These are phyloP conservation scores for Calameuta idolon DNA, from an alignment of 2,888 invertebrate species.

Conservation along the genomic window DNA sequence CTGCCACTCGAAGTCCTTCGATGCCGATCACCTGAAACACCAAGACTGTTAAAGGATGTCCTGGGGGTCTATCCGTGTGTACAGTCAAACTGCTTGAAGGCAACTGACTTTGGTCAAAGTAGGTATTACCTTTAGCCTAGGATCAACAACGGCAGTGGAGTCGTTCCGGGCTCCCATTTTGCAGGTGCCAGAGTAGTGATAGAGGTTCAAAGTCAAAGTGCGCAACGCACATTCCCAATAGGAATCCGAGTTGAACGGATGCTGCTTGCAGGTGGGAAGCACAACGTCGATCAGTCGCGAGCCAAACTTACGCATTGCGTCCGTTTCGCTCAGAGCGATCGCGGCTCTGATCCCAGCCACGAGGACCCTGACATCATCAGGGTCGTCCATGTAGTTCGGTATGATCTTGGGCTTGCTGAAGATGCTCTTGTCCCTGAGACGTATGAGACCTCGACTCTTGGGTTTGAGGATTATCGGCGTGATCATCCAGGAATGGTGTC, in stretches of 20 bases:
- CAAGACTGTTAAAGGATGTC: too few species aligned
- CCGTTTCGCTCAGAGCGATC: slow-evolving; percentile 69
- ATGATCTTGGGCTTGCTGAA: slow-evolving; percentile 73
- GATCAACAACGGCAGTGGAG: slow-evolving; percentile 73
- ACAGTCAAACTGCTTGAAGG: too few species aligned
- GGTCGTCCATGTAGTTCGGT: slow-evolving; percentile 76
- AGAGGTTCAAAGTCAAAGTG: slow-evolving; percentile 71
- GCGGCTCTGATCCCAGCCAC: slow-evolving; percentile 71
- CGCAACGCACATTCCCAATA: slow-evolving; percentile 76
- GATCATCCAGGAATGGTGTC: slow-evolving; percentile 53
- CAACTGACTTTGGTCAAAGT: slow-evolving; percentile 11
- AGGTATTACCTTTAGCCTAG: slow-evolving; percentile 70
- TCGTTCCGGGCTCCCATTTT: slow-evolving; percentile 76
- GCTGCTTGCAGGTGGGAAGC: slow-evolving; percentile 69
- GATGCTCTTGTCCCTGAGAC: slow-evolving; percentile 73
- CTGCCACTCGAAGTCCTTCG: slow-evolving; percentile 72
- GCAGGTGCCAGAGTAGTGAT: slow-evolving; percentile 75
- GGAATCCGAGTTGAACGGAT: slow-evolving; percentile 68
- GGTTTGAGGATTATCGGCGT: slow-evolving; percentile 72
- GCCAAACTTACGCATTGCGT: slow-evolving; percentile 71
- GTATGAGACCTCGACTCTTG: slow-evolving; percentile 74
- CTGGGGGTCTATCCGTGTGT: too few species aligned
- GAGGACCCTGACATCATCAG: slow-evolving; percentile 71
- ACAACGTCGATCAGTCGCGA: slow-evolving; percentile 68
- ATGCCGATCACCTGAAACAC: slow-evolving; percentile 62